Conservation (phyloP, 2,888 invertebrate species). For the Lepeophtheirus nordmannii region DNA sequence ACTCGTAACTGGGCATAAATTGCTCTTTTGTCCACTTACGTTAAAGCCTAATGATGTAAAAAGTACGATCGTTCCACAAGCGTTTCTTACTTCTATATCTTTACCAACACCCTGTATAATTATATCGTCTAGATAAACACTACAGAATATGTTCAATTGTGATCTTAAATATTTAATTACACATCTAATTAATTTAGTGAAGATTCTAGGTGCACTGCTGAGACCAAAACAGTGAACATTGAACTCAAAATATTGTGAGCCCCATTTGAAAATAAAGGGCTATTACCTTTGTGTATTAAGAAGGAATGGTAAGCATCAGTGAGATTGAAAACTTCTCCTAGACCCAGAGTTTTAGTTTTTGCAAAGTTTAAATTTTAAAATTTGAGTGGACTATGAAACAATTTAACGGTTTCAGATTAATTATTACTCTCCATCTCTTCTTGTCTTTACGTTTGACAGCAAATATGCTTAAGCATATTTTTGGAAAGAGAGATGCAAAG, state of each 20-base stretch:
- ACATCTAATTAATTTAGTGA: not conserved
- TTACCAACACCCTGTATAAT: not conserved
- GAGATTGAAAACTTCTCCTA: not conserved
- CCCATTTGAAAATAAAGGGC: no score
- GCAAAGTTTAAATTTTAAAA: not conserved
- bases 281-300: no score
- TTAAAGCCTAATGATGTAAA: not conserved
- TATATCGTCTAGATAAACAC: not conserved
- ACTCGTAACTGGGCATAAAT: not conserved
- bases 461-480: not conserved
- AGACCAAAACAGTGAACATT: not conserved
- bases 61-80: not conserved
- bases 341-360: not conserved
- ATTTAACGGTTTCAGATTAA: no score
- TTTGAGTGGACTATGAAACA: no score
- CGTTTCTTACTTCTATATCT: not conserved
- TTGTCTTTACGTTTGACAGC: not conserved
- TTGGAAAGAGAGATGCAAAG: not conserved
- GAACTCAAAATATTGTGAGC: no score
- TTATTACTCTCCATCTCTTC: not conserved
- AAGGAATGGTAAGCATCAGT: not conserved
- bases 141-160: not conserved
- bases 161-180: not conserved
- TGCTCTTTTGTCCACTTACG: not conserved
- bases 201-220: not conserved